Evolutionary conservation across 1,140 invertebrate species (phyloP).

Genomic region (Drosophila eugracilis): DNA sequence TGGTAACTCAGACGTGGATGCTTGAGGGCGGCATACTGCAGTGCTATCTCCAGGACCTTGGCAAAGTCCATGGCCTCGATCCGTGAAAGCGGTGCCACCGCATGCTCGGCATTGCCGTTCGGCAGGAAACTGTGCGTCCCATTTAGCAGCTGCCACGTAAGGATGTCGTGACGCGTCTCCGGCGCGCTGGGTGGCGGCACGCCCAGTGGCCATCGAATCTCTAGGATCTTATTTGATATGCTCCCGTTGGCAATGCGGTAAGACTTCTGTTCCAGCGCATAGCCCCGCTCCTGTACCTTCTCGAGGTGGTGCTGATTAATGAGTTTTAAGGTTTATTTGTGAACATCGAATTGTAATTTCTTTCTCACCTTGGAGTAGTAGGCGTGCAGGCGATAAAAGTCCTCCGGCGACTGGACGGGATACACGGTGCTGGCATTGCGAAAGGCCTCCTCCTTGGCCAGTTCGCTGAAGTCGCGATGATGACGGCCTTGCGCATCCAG

Average conservation of each 20-base stretch:
- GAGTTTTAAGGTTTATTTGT: neutral
- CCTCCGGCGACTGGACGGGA: conserved; percentile 88
- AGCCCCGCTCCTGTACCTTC: conserved; percentile 85
- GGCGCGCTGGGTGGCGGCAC: conserved; percentile 89
- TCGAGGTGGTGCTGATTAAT: conserved; percentile 84
- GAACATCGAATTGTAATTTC: neutral
- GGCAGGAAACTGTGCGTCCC: conserved; percentile 91
- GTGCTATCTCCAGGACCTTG: conserved; percentile 87
- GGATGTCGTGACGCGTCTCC: conserved; percentile 92
- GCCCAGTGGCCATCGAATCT: conserved; percentile 92
- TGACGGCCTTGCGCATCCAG: conserved; percentile 86
- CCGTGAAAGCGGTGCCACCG: conserved; percentile 86
- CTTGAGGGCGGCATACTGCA: conserved; percentile 86
- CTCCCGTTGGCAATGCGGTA: conserved; percentile 82
- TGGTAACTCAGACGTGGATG: conserved; percentile 86
- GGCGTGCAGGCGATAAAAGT: conserved; percentile 90
- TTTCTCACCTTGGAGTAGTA: conserved; percentile 88
- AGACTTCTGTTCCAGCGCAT: conserved; percentile 84
- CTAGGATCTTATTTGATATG: conserved; percentile 85
- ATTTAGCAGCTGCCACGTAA: conserved; percentile 94
- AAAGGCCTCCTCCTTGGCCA: conserved; percentile 85
- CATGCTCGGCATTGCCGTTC: conserved; percentile 87
- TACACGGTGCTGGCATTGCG: conserved; percentile 88
- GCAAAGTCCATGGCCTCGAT: conserved; percentile 89
- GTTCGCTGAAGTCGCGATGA: conserved; percentile 85